phyloP scores from a whole-genome alignment of 2,888 invertebrate species.

The Pyralis farinalis region DNA sequence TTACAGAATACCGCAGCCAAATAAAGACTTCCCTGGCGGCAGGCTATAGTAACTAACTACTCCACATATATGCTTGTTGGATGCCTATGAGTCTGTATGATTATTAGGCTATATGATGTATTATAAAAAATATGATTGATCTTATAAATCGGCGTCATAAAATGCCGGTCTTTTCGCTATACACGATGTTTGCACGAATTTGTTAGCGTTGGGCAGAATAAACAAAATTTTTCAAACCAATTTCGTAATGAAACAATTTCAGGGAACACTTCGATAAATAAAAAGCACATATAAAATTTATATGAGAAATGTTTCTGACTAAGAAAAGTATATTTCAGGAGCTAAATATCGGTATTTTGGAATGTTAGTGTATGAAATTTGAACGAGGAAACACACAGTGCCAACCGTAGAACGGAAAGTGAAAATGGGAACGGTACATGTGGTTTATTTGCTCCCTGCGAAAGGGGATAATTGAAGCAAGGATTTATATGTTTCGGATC shows the following conservation, averaged over 20 bases:
- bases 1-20: no score
- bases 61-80: no score
- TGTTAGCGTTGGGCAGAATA: neutral
- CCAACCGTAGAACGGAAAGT: slow-evolving; percentile 47
- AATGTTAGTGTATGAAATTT: neutral
- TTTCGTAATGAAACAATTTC: neutral
- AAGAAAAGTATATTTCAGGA: neutral
- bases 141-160: no score
- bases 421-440: slow-evolving; percentile 59
- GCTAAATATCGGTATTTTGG: neutral
- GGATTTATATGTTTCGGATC: slow-evolving; percentile 69
- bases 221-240: neutral
- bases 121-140: no score
- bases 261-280: neutral
- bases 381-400: slow-evolving; percentile 38
- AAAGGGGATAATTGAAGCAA: slow-evolving; percentile 72
- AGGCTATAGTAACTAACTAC: no score
- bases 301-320: neutral
- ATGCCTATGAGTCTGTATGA: no score
- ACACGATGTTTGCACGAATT: neutral
- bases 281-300: neutral
- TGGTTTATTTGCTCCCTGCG: slow-evolving; percentile 62
- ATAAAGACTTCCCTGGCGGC: no score
- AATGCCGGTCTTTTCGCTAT: no score
- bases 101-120: no score